phyloP scores from a whole-genome alignment of 2,797 vertebrate species.

The Melanotaenia boesemani region DNA sequence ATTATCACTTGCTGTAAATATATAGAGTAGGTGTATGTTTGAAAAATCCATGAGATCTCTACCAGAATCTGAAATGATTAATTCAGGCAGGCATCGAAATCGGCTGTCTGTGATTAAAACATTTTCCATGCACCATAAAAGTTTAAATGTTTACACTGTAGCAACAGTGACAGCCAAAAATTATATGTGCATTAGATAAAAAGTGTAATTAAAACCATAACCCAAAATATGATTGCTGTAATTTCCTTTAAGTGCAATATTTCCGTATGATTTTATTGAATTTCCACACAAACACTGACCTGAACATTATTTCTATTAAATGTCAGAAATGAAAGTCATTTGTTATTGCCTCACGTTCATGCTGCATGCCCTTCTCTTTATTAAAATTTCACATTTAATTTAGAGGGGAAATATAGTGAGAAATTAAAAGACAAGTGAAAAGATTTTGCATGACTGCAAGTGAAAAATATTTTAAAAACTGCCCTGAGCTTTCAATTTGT shows the following conservation, averaged over 20 bases:
- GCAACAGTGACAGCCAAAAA: too few species aligned
- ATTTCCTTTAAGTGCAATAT: background rate
- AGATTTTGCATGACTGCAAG: background rate
- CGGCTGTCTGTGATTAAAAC: too few species aligned
- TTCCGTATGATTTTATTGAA: background rate
- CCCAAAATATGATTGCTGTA: too few species aligned
- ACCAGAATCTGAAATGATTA: too few species aligned
- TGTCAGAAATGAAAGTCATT: background rate
- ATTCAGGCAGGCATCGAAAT: too few species aligned
- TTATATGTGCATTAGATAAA: too few species aligned
- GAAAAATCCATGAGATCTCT: background rate
- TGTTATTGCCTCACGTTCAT: background rate
- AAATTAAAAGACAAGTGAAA: background rate
- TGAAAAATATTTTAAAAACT: background rate
- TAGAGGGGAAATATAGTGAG: background rate
- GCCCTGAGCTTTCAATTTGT: background rate
- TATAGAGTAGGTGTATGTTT: background rate
- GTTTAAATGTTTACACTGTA: too few species aligned
- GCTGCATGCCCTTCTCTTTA: background rate
- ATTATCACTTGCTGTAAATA: background rate
- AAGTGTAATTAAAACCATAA: too few species aligned
- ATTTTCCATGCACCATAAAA: too few species aligned
- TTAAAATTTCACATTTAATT: background rate
- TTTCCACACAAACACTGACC: background rate
- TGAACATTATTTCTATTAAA: background rate